Conservation (phyloP, 2,888 invertebrate species). For the Plagodis dolabraria region DNA sequence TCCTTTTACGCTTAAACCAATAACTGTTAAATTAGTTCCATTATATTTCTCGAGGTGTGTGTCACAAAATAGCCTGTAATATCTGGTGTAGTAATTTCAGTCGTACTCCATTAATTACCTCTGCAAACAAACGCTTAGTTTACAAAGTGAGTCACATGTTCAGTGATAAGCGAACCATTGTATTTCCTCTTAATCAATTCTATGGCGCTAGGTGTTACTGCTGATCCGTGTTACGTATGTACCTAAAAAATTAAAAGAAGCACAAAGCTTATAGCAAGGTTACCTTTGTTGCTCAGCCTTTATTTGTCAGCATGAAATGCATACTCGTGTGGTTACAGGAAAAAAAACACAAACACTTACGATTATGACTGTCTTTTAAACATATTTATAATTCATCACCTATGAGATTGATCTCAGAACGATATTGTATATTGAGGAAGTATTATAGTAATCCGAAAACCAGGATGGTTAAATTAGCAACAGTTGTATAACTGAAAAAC, state of each 20-base stretch:
- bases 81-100: conserved; percentile 12
- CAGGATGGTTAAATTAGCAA: no score
- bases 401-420: no score
- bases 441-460: no score
- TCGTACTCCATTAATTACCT: conserved; percentile 12
- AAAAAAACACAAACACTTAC: no score
- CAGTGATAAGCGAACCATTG: conserved; percentile 56
- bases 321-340: no score
- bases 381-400: no score
- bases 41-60: background rate
- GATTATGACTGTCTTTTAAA: no score
- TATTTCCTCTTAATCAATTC: conserved; percentile 47
- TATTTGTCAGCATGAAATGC: no score
- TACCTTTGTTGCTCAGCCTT: background rate
- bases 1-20: background rate
- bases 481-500: no score
- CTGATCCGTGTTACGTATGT: conserved; percentile 16
- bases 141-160: conserved; percentile 48
- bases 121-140: conserved; percentile 36
- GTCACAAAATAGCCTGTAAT: conserved; percentile 16
- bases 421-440: no score
- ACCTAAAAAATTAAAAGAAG: background rate
- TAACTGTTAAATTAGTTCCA: background rate
- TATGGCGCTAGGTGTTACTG: conserved; percentile 34
- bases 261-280: background rate